Conservation (phyloP, 2,113 vertebrate genomes). For the Pavo muticus region DNA sequence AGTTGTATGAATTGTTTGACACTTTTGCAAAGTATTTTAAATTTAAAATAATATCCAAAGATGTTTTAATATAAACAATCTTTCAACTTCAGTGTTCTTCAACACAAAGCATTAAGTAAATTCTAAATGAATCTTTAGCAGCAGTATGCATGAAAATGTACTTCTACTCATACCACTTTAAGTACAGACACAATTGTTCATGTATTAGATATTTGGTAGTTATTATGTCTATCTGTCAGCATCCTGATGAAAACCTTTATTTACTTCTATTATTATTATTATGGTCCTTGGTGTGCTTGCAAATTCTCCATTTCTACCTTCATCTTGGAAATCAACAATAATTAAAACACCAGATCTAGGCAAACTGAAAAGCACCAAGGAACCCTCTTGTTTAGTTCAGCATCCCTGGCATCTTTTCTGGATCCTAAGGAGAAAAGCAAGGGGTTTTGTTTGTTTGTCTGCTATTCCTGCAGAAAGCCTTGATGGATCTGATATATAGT, state of each 20-base stretch:
- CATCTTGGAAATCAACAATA: neutral
- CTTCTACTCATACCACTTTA: neutral
- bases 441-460: accelerated
- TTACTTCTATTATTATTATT: neutral
- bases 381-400: neutral
- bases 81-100: neutral
- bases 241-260: neutral
- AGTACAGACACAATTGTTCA: neutral
- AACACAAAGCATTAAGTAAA: neutral
- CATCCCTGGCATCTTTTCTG: neutral
- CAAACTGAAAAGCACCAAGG: neutral
- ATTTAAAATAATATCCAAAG: neutral
- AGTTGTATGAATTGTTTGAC: neutral
- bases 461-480: neutral
- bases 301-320: neutral
- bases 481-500: neutral
- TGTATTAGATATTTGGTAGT: neutral
- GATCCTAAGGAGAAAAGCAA: neutral
- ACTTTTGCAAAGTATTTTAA: neutral
- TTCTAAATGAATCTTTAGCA: neutral
- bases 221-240: neutral
- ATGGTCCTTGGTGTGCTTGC: neutral
- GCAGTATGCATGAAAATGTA: neutral
- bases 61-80: neutral
- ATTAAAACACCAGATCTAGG: neutral